Evolutionary conservation across 2,888 invertebrate genomes (phyloP).

Genomic region (Oegoconia quadripuncta): DNA sequence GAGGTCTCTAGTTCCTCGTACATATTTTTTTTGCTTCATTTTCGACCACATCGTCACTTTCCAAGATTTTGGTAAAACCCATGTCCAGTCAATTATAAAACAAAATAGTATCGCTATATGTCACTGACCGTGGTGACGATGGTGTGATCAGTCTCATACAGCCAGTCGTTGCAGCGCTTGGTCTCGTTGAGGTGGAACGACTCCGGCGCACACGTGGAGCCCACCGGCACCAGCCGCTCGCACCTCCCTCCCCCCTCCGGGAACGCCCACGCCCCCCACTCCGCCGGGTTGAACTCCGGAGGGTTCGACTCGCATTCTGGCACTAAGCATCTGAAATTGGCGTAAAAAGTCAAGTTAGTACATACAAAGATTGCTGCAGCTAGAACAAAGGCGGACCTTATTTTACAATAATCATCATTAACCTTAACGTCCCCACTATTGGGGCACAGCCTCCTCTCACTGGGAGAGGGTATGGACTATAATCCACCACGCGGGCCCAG

Average conservation of each 20-base stretch:
- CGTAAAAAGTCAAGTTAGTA: slow-evolving; percentile 4
- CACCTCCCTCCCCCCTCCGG: slow-evolving; percentile 45
- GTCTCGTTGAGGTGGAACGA: slow-evolving; percentile 48
- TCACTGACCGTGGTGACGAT: slow-evolving; percentile 61
- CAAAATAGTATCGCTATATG: too few species aligned
- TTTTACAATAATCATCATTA: too few species aligned
- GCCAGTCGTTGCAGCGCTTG: slow-evolving; percentile 46
- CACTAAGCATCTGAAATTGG: slow-evolving; percentile 54
- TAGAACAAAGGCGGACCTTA: too few species aligned
- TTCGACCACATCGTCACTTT: too few species aligned
- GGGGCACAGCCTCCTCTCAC: too few species aligned
- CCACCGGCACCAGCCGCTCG: slow-evolving; percentile 36
- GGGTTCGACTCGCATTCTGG: slow-evolving; percentile 63
- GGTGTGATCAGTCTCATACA: slow-evolving; percentile 53
- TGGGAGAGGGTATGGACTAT: too few species aligned
- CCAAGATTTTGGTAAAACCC: too few species aligned
- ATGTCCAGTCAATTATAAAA: neutral
- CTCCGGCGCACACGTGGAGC: slow-evolving; percentile 36
- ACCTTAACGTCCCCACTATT: too few species aligned
- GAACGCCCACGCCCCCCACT: slow-evolving; percentile 58
- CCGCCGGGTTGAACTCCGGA: slow-evolving; percentile 35
- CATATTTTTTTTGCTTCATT: too few species aligned
- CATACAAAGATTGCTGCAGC: too few species aligned
- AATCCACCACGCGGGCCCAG: too few species aligned
- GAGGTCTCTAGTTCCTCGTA: too few species aligned